phyloP scores from a whole-genome alignment of 2,888 invertebrate species.

The Teleiodes luculella region DNA sequence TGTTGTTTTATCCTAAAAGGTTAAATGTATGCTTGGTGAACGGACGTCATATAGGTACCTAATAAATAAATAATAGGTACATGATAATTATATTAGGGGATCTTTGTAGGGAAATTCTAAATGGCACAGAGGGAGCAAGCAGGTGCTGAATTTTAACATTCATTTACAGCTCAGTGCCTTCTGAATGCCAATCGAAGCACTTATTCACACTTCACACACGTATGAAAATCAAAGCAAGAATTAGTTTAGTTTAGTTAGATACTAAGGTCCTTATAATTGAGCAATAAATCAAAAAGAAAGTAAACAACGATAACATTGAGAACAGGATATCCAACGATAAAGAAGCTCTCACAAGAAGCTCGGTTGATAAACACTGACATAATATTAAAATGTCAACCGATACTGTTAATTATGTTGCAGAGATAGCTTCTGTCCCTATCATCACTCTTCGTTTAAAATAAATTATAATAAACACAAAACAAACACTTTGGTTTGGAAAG shows the following conservation, averaged over 20 bases:
- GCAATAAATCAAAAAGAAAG: neutral
- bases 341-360: constrained; percentile 35
- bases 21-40: constrained; percentile 5
- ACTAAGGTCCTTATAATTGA: neutral
- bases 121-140: too few relatives aligned
- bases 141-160: too few relatives aligned
- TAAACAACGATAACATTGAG: constrained; percentile 28
- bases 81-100: too few relatives aligned
- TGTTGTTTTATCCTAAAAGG: constrained; percentile 10
- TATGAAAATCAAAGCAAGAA: too few relatives aligned
- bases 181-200: too few relatives aligned
- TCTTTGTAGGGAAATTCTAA: too few relatives aligned
- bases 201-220: too few relatives aligned
- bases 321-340: constrained; percentile 45
- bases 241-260: neutral
- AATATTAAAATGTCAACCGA: constrained; percentile 27
- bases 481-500: too few relatives aligned
- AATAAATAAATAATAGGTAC: neutral
- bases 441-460: constrained; percentile 2
- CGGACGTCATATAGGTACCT: neutral
- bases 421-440: constrained; percentile 55
- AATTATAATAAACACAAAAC: neutral
- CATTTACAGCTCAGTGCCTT: too few relatives aligned
- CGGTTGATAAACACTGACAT: constrained; percentile 26
- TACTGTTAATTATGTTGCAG: constrained; percentile 46